phyloP scores from a whole-genome alignment of 2,888 invertebrate genomes.

The Barypeithes pellucidus region DNA sequence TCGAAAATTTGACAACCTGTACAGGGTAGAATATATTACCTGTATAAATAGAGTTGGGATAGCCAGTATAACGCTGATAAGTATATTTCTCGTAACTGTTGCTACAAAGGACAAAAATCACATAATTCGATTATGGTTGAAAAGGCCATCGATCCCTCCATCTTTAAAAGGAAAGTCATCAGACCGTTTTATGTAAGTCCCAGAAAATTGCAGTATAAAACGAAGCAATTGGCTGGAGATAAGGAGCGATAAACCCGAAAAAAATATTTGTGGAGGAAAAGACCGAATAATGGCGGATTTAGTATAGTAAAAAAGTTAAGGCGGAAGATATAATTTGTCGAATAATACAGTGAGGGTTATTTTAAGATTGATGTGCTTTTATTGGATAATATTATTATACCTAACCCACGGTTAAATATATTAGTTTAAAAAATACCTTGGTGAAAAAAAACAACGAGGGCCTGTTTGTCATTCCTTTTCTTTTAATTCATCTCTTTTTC shows the following conservation, averaged over 20 bases:
- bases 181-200: constrained; percentile 11
- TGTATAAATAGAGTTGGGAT: no score
- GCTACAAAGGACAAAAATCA: no score
- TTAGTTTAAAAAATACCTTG: no score
- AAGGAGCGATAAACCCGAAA: constrained; percentile 8
- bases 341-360: constrained; percentile 2
- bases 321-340: background rate
- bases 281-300: constrained; percentile 8
- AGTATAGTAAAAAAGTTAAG: background rate
- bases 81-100: no score
- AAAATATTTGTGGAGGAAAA: constrained; percentile 8
- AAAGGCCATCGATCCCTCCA: background rate
- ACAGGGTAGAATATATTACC: no score
- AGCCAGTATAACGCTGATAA: no score
- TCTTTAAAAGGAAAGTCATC: constrained; percentile 1
- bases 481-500: constrained; percentile 5
- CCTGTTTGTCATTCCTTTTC: background rate
- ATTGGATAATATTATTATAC: background rate
- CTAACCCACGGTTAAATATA: no score
- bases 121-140: no score
- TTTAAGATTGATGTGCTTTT: background rate
- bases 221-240: constrained; percentile 10
- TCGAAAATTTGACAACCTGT: no score
- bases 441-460: background rate
- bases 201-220: constrained; percentile 6